These are phyloP conservation scores for Channallabes apus DNA, from an alignment of 2,797 vertebrate species.

Conservation along the genomic window DNA sequence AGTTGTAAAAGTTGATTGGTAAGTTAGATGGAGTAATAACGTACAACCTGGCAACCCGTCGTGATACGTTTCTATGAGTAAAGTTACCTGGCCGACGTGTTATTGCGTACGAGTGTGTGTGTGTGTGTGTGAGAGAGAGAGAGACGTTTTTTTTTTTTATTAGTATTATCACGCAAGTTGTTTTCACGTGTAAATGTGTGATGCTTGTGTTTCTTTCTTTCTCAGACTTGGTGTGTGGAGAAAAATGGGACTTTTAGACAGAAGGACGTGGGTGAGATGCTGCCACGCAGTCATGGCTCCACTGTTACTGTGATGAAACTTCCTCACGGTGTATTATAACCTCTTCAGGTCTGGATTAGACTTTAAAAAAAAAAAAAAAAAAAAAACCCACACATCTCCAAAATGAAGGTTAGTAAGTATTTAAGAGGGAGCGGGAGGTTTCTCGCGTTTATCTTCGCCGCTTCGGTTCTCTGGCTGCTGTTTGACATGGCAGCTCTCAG, in stretches of 20 bases:
- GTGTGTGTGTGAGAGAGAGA: background rate
- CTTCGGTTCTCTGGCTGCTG: slow-evolving; percentile 90
- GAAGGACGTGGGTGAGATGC: slow-evolving; percentile 19
- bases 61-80: background rate
- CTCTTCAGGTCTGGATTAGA: background rate
- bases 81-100: slow-evolving; percentile 31
- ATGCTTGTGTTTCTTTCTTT: background rate
- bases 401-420: slow-evolving; percentile 78
- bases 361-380: background rate
- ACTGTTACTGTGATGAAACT: background rate
- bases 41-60: background rate
- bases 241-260: background rate
- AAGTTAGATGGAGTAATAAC: fast-evolving
- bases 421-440: slow-evolving; percentile 86
- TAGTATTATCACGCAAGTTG: background rate
- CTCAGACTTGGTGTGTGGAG: background rate
- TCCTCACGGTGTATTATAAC: too few species aligned
- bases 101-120: background rate
- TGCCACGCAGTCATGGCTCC: slow-evolving; percentile 47
- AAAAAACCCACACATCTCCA: slow-evolving; percentile 21
- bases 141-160: background rate
- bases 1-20: background rate
- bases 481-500: slow-evolving; percentile 93
- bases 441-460: slow-evolving; percentile 85
- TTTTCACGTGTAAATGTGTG: background rate